Percentiles rank a stretch among this genome's conserved stretches.
phyloP scores from a whole-genome alignment of 1,140 invertebrate species.

The Elysia chlorotica region DNA sequence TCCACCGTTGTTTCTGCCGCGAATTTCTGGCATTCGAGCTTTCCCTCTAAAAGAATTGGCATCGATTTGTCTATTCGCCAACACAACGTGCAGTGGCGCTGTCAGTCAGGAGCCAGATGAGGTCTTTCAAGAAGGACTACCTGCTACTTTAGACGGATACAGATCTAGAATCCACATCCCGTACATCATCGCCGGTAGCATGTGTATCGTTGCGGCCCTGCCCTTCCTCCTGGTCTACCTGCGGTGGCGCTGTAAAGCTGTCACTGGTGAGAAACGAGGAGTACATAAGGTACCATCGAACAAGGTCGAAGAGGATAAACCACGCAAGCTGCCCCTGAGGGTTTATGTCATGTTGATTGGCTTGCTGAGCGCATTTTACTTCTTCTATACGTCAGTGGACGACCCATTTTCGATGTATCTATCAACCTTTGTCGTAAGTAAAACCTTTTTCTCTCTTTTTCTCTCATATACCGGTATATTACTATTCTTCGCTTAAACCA shows the following conservation, averaged over 20 bases:
- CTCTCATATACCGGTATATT: no score
- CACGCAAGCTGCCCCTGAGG: not conserved
- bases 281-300: no score
- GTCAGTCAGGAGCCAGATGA: not conserved
- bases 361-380: not conserved
- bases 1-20: not conserved
- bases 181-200: conserved; percentile 14
- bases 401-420: conserved; percentile 6
- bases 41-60: not conserved
- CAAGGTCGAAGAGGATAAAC: not conserved
- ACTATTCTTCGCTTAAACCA: no score
- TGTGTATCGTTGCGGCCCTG: not conserved
- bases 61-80: no score
- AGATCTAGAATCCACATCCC: conserved; percentile 19
- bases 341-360: not conserved
- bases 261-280: no score
- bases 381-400: conserved; percentile 2
- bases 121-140: not conserved
- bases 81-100: not conserved
- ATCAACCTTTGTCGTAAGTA: not conserved
- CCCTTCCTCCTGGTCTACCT: conserved; percentile 11
- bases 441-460: no score
- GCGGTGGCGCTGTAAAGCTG: not conserved
- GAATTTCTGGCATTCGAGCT: not conserved
- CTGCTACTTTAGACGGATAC: no score